Conservation (phyloP, 2,888 invertebrate genomes). For the Augiades crinisus region DNA sequence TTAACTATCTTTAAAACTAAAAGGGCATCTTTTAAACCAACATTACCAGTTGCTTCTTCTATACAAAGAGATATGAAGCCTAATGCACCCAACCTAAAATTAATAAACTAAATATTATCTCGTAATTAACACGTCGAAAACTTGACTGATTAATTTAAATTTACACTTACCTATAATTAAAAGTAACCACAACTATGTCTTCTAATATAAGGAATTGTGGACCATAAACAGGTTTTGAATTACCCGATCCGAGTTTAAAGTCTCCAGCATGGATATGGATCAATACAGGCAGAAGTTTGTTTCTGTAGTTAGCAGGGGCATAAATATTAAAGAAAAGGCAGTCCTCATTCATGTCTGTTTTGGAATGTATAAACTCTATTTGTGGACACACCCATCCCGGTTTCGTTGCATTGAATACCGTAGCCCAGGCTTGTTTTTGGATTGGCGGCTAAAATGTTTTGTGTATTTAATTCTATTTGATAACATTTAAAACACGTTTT, state of each 20-base stretch:
- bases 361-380: not conserved
- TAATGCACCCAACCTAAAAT: too few species aligned
- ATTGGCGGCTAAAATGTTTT: slow-evolving; percentile 2
- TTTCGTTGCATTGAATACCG: not conserved
- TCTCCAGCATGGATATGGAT: slow-evolving; percentile 47
- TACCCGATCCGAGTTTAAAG: slow-evolving; percentile 39
- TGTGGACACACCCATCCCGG: not conserved
- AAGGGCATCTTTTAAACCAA: too few species aligned
- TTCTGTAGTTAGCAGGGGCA: not conserved
- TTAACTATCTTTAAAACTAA: too few species aligned
- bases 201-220: slow-evolving; percentile 44
- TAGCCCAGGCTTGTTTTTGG: not conserved
- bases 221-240: slow-evolving; percentile 37
- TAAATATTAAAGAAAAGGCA: not conserved
- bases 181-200: slow-evolving; percentile 47
- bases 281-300: slow-evolving; percentile 38
- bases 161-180: slow-evolving; percentile 50
- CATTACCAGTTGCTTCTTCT: too few species aligned
- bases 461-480: too few species aligned
- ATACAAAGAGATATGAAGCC: too few species aligned
- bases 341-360: not conserved
- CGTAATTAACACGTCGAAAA: too few species aligned
- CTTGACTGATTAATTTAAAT: too few species aligned
- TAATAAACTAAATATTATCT: too few species aligned
- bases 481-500: too few species aligned